A percentile compares a stretch with the other conserved stretches of the same genome.
Conservation (phyloP, 2,113 vertebrate species). For the mouse (Mus musculus) region GRCm39 chr6:13088501-13089000, state of each 20-base stretch:
- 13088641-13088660: constrained; percentile 78
- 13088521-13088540: constrained; percentile 71
- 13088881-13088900: constrained; percentile 22
- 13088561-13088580: constrained; percentile 81
- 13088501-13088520: constrained; percentile 64
- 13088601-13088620: constrained; percentile 79
- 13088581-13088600: constrained; percentile 77
- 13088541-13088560: constrained; percentile 73
- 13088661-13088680: constrained; percentile 79
- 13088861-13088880: constrained; percentile 26
- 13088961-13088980: constrained; percentile 24
- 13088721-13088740: constrained; percentile 73
- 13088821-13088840: constrained; percentile 29
- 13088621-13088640: constrained; percentile 74
- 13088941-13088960: constrained; percentile 37
- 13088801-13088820: constrained; percentile 20
- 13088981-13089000: constrained; percentile 4
- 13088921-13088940: constrained; percentile 44
- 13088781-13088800: not conserved
- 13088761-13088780: constrained; percentile 20
- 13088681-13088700: constrained; percentile 61
- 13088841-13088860: constrained; percentile 30
- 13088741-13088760: constrained; percentile 54
- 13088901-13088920: constrained; percentile 34
- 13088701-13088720: constrained; percentile 77